phyloP scores from a whole-genome alignment of 2,797 vertebrate species.

The Ceryle rudis region DNA sequence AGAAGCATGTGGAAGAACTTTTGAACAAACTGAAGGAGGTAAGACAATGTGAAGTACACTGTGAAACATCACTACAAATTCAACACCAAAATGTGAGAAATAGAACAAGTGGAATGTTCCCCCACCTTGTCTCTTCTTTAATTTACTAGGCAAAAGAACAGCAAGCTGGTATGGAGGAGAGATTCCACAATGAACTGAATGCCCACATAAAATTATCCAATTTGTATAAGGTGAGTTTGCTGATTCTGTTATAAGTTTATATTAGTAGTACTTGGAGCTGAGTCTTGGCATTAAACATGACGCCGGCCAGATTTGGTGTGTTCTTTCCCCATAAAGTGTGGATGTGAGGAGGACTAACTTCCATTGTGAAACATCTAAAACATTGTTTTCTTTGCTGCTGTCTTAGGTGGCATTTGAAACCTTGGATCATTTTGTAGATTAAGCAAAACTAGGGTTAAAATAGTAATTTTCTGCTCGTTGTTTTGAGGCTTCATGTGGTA shows the following conservation, averaged over 20 bases:
- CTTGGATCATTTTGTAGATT: neutral
- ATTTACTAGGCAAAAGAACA: conserved; percentile 89
- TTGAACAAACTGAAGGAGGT: conserved; percentile 93
- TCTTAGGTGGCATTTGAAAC: neutral
- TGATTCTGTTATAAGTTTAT: neutral
- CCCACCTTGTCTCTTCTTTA: neutral
- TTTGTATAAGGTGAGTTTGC: conserved; percentile 89
- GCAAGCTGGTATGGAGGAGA: conserved; percentile 89
- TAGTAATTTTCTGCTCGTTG: neutral
- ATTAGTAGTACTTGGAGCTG: neutral
- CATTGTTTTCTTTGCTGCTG: neutral
- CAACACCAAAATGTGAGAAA: neutral
- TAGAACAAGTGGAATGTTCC: neutral
- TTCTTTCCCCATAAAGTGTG: neutral
- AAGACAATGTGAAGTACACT: neutral
- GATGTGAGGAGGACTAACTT: neutral
- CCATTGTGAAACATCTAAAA: neutral
- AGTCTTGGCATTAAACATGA: neutral
- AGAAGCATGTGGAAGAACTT: conserved; percentile 92
- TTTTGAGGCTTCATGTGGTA: neutral
- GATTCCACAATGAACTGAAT: conserved; percentile 93
- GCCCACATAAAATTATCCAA: conserved; percentile 95
- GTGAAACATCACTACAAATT: neutral
- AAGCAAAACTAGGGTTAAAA: neutral
- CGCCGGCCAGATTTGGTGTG: neutral